Conservation (phyloP, 2,797 vertebrate genomes). For the Astyanax mexicanus region DNA sequence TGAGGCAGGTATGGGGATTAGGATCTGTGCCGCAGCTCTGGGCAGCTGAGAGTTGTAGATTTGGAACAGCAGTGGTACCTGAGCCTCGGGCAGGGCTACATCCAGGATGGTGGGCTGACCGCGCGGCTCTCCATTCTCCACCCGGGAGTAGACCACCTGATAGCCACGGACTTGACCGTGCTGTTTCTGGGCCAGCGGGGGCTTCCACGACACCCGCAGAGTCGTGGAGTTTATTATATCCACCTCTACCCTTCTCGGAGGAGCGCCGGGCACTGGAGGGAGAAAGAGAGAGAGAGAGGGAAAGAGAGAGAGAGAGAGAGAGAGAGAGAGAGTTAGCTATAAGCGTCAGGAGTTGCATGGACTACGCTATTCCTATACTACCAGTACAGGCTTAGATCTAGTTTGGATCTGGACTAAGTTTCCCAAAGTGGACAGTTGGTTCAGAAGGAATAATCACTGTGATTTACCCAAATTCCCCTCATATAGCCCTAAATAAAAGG, state of each 20-base stretch:
- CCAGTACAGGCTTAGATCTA: background rate
- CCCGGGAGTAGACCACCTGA: slow-evolving; percentile 90
- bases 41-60: background rate
- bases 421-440: too few relatives aligned
- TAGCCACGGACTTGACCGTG: slow-evolving; percentile 93
- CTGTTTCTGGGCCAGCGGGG: slow-evolving; percentile 89
- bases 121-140: slow-evolving; percentile 88
- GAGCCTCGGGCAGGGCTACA: slow-evolving; percentile 87
- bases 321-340: slow-evolving; percentile 1
- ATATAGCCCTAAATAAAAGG: too few relatives aligned
- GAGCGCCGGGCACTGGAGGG: slow-evolving; percentile 84
- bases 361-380: background rate
- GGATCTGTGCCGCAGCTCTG: background rate
- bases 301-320: background rate
- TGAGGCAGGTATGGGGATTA: background rate
- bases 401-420: too few relatives aligned
- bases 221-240: slow-evolving; percentile 92
- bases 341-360: background rate
- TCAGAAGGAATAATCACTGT: too few relatives aligned
- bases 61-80: slow-evolving; percentile 78
- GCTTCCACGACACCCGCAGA: slow-evolving; percentile 90
- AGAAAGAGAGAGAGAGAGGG: background rate
- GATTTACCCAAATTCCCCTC: too few relatives aligned
- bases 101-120: slow-evolving; percentile 89
- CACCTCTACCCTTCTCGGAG: slow-evolving; percentile 90